Conservation (phyloP, 1,140 invertebrate genomes). For the Tetramorium alpestre region DNA sequence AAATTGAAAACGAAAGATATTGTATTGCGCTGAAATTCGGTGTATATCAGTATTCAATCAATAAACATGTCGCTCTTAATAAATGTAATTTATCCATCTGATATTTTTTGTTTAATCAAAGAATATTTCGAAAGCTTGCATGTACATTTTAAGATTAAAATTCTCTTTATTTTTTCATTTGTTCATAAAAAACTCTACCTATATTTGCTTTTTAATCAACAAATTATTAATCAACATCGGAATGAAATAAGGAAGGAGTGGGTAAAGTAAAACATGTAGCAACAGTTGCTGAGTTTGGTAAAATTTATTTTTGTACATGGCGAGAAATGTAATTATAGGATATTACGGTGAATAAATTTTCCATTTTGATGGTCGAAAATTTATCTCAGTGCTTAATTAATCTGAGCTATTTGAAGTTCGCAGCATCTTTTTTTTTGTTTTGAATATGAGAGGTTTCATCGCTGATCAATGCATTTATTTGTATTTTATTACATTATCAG, state of each 20-base stretch:
- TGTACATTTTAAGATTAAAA: background rate
- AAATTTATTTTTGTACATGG: constrained; percentile 12
- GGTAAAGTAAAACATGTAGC: background rate
- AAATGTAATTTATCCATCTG: background rate
- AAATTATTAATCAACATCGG: background rate
- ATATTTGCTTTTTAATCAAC: background rate
- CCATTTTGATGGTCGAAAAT: background rate
- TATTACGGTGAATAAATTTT: background rate
- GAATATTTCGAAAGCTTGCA: background rate
- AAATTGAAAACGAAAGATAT: background rate
- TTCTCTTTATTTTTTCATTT: background rate
- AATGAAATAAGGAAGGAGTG: background rate
- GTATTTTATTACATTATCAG: background rate
- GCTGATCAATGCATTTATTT: background rate
- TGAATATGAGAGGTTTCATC: background rate
- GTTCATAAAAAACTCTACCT: background rate
- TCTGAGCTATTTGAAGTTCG: background rate
- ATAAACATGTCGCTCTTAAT: background rate
- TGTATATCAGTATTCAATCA: background rate
- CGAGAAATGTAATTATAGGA: background rate
- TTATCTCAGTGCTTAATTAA: background rate
- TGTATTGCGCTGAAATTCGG: background rate
- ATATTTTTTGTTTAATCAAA: background rate
- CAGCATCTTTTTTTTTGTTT: background rate
- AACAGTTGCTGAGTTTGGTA: background rate